Conservation (phyloP, 2,888 invertebrate species). For the Synanthedon formicaeformis region DNA sequence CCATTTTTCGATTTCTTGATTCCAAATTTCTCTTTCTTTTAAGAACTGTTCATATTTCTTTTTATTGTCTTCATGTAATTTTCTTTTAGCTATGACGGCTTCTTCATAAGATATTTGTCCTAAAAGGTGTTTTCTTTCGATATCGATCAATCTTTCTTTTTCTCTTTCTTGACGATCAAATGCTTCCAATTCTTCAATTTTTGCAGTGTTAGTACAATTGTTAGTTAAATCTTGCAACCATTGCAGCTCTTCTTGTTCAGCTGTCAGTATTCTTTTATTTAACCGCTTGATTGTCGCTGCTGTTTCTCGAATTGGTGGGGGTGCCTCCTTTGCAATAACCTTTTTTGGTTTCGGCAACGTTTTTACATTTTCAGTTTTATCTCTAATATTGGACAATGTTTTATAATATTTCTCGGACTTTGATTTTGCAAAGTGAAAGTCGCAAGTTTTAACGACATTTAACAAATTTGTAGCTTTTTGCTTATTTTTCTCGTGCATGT, state of each 20-base stretch:
- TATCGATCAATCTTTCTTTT: constrained; percentile 58
- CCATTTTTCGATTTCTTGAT: constrained; percentile 65
- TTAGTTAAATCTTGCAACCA: constrained; percentile 60
- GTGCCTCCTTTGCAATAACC: constrained; percentile 11
- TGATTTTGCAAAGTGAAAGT: constrained; percentile 32
- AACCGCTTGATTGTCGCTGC: constrained; percentile 62
- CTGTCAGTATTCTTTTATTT: constrained; percentile 55
- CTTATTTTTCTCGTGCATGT: constrained; percentile 41
- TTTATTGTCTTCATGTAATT: constrained; percentile 54
- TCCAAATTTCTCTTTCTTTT: constrained; percentile 57
- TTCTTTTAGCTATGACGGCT: constrained; percentile 68
- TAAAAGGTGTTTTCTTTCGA: constrained; percentile 70
- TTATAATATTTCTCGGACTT: constrained; percentile 32
- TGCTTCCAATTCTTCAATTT: constrained; percentile 51
- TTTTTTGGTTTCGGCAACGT: constrained; percentile 20
- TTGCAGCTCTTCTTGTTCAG: constrained; percentile 57
- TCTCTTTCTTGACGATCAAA: constrained; percentile 54
- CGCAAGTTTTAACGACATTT: constrained; percentile 34
- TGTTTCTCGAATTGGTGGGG: constrained; percentile 51
- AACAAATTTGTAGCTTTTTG: constrained; percentile 36
- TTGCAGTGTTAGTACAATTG: constrained; percentile 49
- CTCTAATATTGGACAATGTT: constrained; percentile 25
- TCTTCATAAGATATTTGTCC: constrained; percentile 72
- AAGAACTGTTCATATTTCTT: constrained; percentile 60
- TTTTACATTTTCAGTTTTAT: constrained; percentile 28